phyloP scores from a whole-genome alignment of 2,888 invertebrate species.

The Psylliodes chrysocephalus region DNA sequence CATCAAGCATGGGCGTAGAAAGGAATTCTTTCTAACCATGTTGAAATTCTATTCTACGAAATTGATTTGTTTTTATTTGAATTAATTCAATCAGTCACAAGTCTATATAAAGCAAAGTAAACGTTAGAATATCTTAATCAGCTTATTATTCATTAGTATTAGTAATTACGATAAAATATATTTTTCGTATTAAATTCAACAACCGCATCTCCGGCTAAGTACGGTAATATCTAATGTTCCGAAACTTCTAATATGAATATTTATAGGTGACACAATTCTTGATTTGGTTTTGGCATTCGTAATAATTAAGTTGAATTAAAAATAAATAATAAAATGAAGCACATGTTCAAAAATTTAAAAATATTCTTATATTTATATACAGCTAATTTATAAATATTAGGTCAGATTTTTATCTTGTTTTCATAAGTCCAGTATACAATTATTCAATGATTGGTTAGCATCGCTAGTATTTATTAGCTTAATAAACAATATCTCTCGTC shows the following conservation, averaged over 20 bases:
- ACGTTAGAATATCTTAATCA: neutral
- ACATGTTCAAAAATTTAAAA: no score
- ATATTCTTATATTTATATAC: no score
- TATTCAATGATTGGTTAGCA: no score
- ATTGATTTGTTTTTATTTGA: neutral
- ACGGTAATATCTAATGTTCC: conserved; percentile 7
- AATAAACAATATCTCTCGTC: no score
- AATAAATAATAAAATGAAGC: neutral
- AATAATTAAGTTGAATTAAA: neutral
- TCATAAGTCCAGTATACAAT: no score
- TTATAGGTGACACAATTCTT: conserved; percentile 28
- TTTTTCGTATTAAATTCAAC: neutral
- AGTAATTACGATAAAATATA: neutral
- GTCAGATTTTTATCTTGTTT: no score
- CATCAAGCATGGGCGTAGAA: conserved; percentile 39
- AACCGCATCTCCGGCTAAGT: conserved; percentile 9
- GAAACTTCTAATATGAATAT: conserved; percentile 26
- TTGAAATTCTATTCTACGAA: neutral
- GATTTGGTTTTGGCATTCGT: conserved; percentile 17
- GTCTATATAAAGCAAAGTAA: neutral
- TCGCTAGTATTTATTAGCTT: no score
- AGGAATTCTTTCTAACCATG: neutral
- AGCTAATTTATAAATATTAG: no score
- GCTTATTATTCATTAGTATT: neutral
- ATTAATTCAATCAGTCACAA: neutral